Percentiles rank a stretch among this genome's conserved stretches.
phyloP scores from a whole-genome alignment of 2,113 vertebrate genomes.

The Serilophus lunatus region DNA sequence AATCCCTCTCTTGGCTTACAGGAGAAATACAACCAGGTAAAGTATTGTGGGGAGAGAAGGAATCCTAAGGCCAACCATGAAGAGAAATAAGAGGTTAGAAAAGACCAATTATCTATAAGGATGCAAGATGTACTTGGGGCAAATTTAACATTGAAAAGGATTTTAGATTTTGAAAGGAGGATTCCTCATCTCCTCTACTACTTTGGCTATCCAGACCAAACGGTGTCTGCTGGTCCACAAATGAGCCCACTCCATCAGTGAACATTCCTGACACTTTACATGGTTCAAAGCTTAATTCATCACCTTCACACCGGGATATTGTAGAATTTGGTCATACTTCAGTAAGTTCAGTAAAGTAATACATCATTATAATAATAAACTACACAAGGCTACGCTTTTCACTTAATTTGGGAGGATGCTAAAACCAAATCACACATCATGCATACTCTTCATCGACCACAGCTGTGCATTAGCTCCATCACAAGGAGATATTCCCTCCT shows the following conservation, averaged over 20 bases:
- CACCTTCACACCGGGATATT: not conserved
- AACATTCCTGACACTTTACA: not conserved
- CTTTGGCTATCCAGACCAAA: not conserved
- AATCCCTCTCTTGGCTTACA: not conserved
- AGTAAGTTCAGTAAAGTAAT: not conserved
- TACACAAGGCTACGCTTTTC: not conserved
- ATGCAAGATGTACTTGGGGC: not conserved
- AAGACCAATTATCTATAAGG: not conserved
- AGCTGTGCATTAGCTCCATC: not conserved
- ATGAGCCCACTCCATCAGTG: not conserved
- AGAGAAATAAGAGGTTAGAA: not conserved
- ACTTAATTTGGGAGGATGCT: not conserved
- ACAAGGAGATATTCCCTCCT: not conserved
- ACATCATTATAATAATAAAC: not conserved
- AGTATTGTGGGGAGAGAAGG: not conserved
- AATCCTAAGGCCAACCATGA: not conserved
- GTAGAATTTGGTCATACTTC: not conserved
- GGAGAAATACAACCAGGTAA: not conserved
- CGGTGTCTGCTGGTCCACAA: not conserved
- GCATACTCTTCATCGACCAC: not conserved
- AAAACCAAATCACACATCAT: not conserved
- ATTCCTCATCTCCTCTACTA: not conserved
- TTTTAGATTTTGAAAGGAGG: not conserved
- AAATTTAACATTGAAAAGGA: not conserved
- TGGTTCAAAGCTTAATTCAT: not conserved